Base-by-base conservation (phyloP, 2,888 invertebrate species). In the Cryptophagus acutangulus region DNA sequence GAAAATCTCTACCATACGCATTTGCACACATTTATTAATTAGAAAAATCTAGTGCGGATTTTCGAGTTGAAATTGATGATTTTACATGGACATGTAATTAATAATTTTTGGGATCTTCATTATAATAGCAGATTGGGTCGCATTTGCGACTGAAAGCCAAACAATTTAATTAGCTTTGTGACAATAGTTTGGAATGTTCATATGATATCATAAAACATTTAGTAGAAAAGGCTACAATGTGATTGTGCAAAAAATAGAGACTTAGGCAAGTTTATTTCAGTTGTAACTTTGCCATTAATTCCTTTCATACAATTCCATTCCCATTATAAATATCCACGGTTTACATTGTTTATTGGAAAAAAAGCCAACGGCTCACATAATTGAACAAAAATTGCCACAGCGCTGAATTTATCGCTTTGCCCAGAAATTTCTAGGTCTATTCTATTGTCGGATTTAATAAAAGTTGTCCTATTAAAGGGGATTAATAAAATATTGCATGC, bases 271-370 rank as follows among this genome's bases (percentile, higher is more conserved):
- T 20, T 20, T 20, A 20, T 20, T n/a, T n/a, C 24, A 6, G 24
- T 20, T 20, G 24, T 20, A 20, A 20, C n/a, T 20, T n/a, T 20
- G 24, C 24, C 24, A 8, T 20, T 20, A 20, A 20, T 20, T 20
- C 24, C 24, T 20, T 20, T n/a, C 24, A 20, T n/a, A n/a, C n/a
- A n/a, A n/a, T n/a, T n/a, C n/a, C 24, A 20, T 20, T 20, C n/a
- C n/a, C 24, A 20, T 20, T 20, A 20, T 20, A 20, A 8, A 8
- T n/a, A 8, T n/a, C n/a, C n/a, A n/a, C n/a, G n/a, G n/a, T 20
- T 20, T 20, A 8, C 24, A 20, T 20, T 20, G 24, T 20, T 20
- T 20, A 20, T 20, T 20, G 24, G 24, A 20, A 20, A 20, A 20
- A 20, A 20, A 20, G 24, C n/a, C n/a, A n/a, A n/a, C n/a, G n/a